Conservation (phyloP, 1,140 invertebrate species). For the Heliconius melpomene region DNA sequence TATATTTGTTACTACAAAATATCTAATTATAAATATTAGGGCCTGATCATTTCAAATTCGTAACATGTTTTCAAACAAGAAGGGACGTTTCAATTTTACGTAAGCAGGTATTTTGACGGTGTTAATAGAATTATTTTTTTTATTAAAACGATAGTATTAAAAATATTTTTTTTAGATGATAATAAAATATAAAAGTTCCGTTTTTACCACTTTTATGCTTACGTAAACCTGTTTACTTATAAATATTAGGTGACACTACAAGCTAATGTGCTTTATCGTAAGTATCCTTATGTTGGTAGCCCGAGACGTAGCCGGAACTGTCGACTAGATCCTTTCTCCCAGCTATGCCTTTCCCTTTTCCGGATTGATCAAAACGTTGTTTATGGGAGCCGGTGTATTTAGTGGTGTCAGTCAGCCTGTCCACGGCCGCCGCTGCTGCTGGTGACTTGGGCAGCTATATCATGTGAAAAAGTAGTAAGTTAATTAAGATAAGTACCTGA, state of each 20-base stretch:
- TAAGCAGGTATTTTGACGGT: background rate
- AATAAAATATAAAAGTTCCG: background rate
- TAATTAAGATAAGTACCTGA: background rate
- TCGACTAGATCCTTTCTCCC: slow-evolving; percentile 91
- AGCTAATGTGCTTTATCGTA: slow-evolving; percentile 83
- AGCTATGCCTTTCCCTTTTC: slow-evolving; percentile 94
- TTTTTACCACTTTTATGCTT: background rate
- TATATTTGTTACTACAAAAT: background rate
- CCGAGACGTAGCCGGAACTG: slow-evolving; percentile 92
- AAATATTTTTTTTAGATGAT: background rate
- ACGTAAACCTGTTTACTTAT: slow-evolving; percentile 3
- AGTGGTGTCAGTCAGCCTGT: slow-evolving; percentile 92
- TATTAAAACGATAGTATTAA: background rate
- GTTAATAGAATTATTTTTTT: background rate
- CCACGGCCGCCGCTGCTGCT: slow-evolving; percentile 87
- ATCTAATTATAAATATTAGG: slow-evolving; percentile 23
- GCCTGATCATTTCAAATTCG: slow-evolving; percentile 18
- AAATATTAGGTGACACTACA: background rate
- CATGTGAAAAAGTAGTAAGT: background rate
- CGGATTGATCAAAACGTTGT: slow-evolving; percentile 91
- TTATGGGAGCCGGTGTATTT: slow-evolving; percentile 96
- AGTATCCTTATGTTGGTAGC: slow-evolving; percentile 93
- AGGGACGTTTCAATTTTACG: slow-evolving; percentile 10
- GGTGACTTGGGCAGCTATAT: slow-evolving; percentile 82
- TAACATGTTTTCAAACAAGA: background rate